Evolutionary conservation across 35 echinoderm and acorn worm species (phyloP), one percentile per base, ranked within the genome.

Genomic region (Heliocidaris tuberculata): DNA sequence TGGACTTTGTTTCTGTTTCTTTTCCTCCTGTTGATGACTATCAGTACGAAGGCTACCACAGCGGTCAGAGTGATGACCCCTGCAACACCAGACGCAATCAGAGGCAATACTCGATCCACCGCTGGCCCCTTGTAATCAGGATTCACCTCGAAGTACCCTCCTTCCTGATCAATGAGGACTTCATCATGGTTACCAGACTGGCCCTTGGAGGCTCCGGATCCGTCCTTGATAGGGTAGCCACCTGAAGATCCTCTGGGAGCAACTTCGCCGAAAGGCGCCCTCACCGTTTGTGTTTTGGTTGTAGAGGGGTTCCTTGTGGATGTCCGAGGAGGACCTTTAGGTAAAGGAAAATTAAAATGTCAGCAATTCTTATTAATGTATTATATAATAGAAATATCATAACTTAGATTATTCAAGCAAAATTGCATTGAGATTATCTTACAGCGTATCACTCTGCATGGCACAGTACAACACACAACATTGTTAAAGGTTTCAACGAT

Each of bases 11-110:
- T 93, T 29, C 91, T 12, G 48, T n/a, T 49, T n/a, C 50, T 49
- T 31, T 59, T 93, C 50, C 91, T 93, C 16, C 91, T 93, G 50
- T 59, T 93, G 49, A 93, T 48, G 31, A 59, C 48, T 13, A 93
- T 59, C 91, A 93, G 91, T 13, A 93, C 50, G 50, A 93, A 30
- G 9, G 91, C 91, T 30, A 93, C 91, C 50, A 93, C 91, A 48
- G 91, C 91, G 50, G 91, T 93, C 48, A 93, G 91, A 3, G 91
- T 93, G 32, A 93, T 93, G 91, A 93, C 91, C 48, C 91, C 91
- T 30, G 91, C 91, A 13, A 93, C 91, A 50, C 91, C 91, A 13
- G 91, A 93, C n/a, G 91, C 91, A 31, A 93, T 93, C 48, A 93
- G 16, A 59, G 91, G 91, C 47, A 93, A 48, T 5, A 93, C 91